These are phyloP conservation scores for Mactra quadrangularis DNA, from an alignment of 1,140 invertebrate species.

Conservation along the genomic window DNA sequence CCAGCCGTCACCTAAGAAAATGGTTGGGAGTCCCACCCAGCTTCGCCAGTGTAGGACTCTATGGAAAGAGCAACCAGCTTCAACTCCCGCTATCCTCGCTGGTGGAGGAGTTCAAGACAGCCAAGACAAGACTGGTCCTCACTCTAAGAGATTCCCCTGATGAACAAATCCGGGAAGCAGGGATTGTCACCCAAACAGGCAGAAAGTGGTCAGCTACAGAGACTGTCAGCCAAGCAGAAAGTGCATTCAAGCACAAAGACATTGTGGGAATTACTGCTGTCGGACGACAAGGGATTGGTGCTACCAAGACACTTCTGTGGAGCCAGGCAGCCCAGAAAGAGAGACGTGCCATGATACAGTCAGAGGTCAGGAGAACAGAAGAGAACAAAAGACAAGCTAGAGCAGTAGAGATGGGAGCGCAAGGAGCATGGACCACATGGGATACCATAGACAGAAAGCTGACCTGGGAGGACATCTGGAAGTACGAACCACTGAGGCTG, in stretches of 20 bases:
- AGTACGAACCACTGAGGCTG: conserved; percentile 39
- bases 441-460: conserved; percentile 41
- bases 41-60: conserved; percentile 4
- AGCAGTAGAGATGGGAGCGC: conserved; percentile 48
- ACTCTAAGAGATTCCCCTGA: conserved; percentile 35
- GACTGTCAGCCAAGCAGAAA: not conserved
- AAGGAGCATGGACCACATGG: conserved; percentile 52
- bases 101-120: conserved; percentile 33
- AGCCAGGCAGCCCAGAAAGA: conserved; percentile 20
- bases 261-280: conserved; percentile 26
- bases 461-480: conserved; percentile 50
- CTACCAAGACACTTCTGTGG: conserved; percentile 16
- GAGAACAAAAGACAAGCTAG: conserved; percentile 19
- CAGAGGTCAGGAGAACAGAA: not conserved
- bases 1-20: conserved; percentile 19
- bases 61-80: not conserved
- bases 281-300: conserved; percentile 41
- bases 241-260: conserved; percentile 12
- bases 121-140: conserved; percentile 21
- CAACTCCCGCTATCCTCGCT: conserved; percentile 27
- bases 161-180: conserved; percentile 20
- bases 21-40: conserved; percentile 29
- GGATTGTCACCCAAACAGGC: conserved; percentile 12
- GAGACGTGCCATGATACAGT: conserved; percentile 18
- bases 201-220: conserved; percentile 38